These are phyloP conservation scores for Rhagoletis zephyria DNA, from an alignment of 1,140 invertebrate species.

Conservation along the genomic window DNA sequence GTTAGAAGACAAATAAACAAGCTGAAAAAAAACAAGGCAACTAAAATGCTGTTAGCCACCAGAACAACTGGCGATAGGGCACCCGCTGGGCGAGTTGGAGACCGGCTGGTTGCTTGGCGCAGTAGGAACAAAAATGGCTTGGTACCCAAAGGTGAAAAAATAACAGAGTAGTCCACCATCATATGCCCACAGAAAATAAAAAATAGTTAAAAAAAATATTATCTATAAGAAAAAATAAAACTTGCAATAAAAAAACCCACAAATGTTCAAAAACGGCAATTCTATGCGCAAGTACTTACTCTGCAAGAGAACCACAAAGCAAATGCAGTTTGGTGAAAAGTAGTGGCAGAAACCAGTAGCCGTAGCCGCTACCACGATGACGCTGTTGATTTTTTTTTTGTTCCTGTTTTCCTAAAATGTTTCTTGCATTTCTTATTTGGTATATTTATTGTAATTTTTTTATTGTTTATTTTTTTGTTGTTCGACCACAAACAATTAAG, in stretches of 20 bases:
- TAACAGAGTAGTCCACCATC: background rate
- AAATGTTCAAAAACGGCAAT: background rate
- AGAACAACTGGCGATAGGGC: background rate
- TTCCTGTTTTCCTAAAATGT: background rate
- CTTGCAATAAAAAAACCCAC: background rate
- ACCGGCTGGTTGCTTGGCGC: background rate
- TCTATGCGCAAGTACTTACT: background rate
- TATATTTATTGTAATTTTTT: background rate
- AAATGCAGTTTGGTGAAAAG: conserved; percentile 41
- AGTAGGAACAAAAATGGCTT: background rate
- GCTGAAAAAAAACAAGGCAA: background rate
- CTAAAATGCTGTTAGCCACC: background rate
- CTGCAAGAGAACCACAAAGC: background rate
- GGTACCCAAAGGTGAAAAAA: background rate
- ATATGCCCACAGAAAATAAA: background rate
- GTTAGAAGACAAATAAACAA: background rate
- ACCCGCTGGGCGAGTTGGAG: conserved; percentile 25
- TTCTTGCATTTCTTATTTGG: background rate
- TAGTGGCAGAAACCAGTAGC: conserved; percentile 20
- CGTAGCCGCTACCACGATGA: background rate
- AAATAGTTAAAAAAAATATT: background rate
- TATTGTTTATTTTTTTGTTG: background rate
- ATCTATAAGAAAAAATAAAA: background rate
- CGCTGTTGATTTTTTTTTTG: conserved; percentile 19
- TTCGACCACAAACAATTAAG: conserved; percentile 5